These are phyloP conservation scores for Conopomorpha cramerella DNA, from an alignment of 1,140 invertebrate genomes.

Conservation along the genomic window DNA sequence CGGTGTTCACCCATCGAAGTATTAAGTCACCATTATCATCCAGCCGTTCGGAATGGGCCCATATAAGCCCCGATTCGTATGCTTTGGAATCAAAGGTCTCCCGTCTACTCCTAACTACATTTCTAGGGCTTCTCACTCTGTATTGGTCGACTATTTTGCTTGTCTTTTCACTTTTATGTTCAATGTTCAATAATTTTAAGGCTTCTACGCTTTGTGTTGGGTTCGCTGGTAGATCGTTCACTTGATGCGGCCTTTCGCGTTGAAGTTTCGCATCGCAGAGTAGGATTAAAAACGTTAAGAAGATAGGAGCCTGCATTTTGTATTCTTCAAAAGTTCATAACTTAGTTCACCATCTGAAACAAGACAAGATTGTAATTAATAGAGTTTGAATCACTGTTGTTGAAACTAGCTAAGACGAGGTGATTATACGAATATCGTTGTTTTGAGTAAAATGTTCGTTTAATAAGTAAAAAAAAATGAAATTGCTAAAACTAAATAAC, in stretches of 20 bases:
- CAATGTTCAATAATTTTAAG: slow-evolving; percentile 18
- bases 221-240: slow-evolving; percentile 27
- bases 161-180: slow-evolving; percentile 30
- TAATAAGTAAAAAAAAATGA: no score
- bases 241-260: slow-evolving; percentile 18
- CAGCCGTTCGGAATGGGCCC: slow-evolving; percentile 43
- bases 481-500: no score
- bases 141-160: slow-evolving; percentile 31
- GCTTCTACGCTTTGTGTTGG: slow-evolving; percentile 22
- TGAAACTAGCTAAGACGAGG: no score
- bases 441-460: no score
- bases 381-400: no score
- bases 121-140: slow-evolving; percentile 27
- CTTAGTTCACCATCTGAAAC: slow-evolving; percentile 35
- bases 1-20: slow-evolving; percentile 62
- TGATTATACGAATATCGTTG: no score
- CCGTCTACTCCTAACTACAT: no score
- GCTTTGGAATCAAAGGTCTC: slow-evolving; percentile 44
- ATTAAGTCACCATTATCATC: slow-evolving; percentile 62
- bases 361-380: slow-evolving; percentile 14
- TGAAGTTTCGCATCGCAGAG: slow-evolving; percentile 42
- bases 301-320: slow-evolving; percentile 37
- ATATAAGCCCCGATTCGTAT: slow-evolving; percentile 42
- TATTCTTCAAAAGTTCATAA: slow-evolving; percentile 24
- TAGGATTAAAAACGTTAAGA: slow-evolving; percentile 33